Base-by-base conservation (phyloP, 2,888 invertebrate genomes). In the Drosophila paucipuncta region DNA sequence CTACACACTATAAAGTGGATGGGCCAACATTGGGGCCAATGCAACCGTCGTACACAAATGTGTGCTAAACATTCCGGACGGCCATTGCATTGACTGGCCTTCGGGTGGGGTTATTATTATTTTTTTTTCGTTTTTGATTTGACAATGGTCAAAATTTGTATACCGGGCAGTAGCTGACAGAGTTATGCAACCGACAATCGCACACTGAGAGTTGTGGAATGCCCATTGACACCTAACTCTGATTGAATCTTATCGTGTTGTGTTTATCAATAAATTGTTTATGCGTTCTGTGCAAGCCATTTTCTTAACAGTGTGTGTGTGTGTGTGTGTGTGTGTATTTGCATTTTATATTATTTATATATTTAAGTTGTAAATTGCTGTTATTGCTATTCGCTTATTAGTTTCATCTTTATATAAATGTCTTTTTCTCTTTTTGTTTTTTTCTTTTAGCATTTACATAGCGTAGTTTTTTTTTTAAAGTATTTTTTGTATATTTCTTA, bases 161-260 rank as follows among this genome's bases (percentile, higher is more conserved):
- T 86, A 85, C 91, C 89, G 86, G 91, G 90, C 88, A 92, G 88
- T 90, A 90, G 89, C 92, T 85, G 83, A 90, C 92, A 92, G 91
- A 92, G 92, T 91, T 92, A 92, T 92, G 91, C 92, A 92, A 90
- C 83, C 85, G 82, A 85, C 87, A 91, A 90, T 88, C 87, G 75
- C 89, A 85, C 85, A 81, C n/a, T 13, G 75, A 59, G 73, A 76
- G 73, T 69, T 86, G 89, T 83, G 89, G 89, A 90, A 89, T 90
- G 91, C 87, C 85, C 87, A 88, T 91, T 90, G 90, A 90, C 89
- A 89, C 78, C 78, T 90, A 91, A 90, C 91, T 92, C 90, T 92
- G 91, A 81, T 83, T 92, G 91, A 92, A 92, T 92, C 92, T 87
- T 84, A 62, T 55, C 53, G 73, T 75, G 64, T 79, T 57, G 72